A percentile compares a stretch with the other conserved stretches of the same genome.
These are phyloP conservation scores for Sorex araneus DNA, from an alignment of 2,113 vertebrate species.

Conservation along the genomic window DNA sequence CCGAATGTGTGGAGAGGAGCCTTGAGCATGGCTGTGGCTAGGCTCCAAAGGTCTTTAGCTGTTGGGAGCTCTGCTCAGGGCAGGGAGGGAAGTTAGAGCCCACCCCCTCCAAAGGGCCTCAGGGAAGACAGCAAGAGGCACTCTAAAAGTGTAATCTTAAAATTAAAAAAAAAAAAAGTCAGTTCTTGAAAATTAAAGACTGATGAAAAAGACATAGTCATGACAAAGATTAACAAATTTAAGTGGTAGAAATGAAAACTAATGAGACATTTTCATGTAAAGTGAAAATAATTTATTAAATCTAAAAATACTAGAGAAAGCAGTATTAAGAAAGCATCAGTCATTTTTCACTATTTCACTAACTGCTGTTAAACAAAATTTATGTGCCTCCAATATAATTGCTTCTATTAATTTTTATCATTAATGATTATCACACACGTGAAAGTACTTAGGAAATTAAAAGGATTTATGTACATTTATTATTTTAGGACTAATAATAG, in stretches of 20 bases:
- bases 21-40: no score
- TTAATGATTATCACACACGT: constrained; percentile 11
- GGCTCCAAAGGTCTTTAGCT: no score
- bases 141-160: neutral
- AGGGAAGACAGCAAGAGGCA: no score
- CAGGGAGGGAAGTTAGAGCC: no score
- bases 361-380: constrained; percentile 22
- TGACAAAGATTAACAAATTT: constrained; percentile 55
- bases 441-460: neutral
- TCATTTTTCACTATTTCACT: constrained; percentile 34
- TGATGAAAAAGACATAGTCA: neutral
- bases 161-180: neutral
- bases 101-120: no score
- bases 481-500: neutral
- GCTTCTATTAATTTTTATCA: constrained; percentile 24
- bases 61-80: no score
- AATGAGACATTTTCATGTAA: constrained; percentile 57
- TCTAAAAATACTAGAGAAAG: constrained; percentile 21
- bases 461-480: constrained; percentile 31
- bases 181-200: constrained; percentile 34
- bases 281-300: constrained; percentile 54
- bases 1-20: no score
- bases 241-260: constrained; percentile 35
- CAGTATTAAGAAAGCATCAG: constrained; percentile 14
- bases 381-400: neutral